Evolutionary conservation across 2,113 vertebrate genomes (phyloP), one percentile per base, ranked within the genome.

Genomic region (Sinocyclocheilus anophthalmus): DNA sequence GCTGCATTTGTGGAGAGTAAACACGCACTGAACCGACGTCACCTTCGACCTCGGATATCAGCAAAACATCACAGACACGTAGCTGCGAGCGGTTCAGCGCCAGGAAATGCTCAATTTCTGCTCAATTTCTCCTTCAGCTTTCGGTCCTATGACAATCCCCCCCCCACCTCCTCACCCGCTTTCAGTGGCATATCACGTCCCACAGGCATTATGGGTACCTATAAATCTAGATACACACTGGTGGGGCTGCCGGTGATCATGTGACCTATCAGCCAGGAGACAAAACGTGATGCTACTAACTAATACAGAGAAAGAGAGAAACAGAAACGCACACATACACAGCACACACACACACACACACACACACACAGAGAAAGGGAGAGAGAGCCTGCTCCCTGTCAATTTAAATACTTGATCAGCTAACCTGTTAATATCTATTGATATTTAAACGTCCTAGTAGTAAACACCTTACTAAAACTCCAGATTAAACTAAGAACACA

Each of bases 161-260:
- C 6, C 12, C 53, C 76, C 79, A 14, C 67, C 59, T 6, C 24
- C 16, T 26, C 33, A 26, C 67, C n/a, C 39, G 37, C 82, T 87
- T 42, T 65, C 42, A 59, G 50, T 79, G 87, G 88, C 86, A 85
- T 75, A 89, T 89, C 88, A 87, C 83, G 67, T 87, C 72, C 63
- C 83, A 76, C 63, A 24, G 70, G 86, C 86, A 87, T 85, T 89
- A 86, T 59, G 79, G 81, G 81, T 65, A 76, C 57, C 81, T 81
- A 86, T 88, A 89, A 89, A 91, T 86, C 85, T 53, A 69, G 85
- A 81, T 86, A 90, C 86, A 83, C 81, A 84, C 82, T 26, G 63
- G 53, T 76, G 70, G 85, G 79, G 86, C 53, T 42, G 55, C 45
- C 11, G 4, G 61, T 18, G 83, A 79, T 79, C 87, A 84, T 30